Evolutionary conservation across 2,797 vertebrate species (phyloP).

Genomic region (Eupleurogrammus muticus): DNA sequence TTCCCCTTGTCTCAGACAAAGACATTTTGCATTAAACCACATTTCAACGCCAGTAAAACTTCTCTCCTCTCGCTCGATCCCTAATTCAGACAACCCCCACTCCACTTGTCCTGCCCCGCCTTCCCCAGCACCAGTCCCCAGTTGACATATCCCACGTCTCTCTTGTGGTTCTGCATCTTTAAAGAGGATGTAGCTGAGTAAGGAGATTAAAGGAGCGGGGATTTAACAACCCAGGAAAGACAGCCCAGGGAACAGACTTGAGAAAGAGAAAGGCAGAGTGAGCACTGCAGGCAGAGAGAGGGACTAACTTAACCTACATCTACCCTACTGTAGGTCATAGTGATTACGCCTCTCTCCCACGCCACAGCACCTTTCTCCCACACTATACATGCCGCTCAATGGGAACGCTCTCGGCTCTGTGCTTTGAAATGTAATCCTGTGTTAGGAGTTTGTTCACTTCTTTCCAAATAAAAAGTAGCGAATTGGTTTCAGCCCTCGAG

Average conservation of each 20-base stretch:
- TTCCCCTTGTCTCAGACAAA: background rate
- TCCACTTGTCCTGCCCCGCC: conserved; percentile 57
- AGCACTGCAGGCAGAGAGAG: conserved; percentile 61
- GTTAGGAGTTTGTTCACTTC: conserved; percentile 67
- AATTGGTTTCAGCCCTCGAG: conserved; percentile 67
- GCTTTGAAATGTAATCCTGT: conserved; percentile 76
- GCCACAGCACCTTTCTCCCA: conserved; percentile 71
- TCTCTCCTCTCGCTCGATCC: background rate
- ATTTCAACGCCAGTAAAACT: conserved; percentile 1
- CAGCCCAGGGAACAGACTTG: conserved; percentile 74
- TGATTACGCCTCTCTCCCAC: conserved; percentile 77
- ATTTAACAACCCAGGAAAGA: conserved; percentile 85
- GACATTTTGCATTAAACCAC: background rate
- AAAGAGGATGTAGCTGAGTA: conserved; percentile 88
- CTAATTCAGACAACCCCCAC: conserved; percentile 19
- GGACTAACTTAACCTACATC: conserved; percentile 80
- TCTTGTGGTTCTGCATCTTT: conserved; percentile 85
- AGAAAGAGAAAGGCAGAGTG: conserved; percentile 69
- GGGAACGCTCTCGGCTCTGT: conserved; percentile 61
- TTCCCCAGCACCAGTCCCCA: conserved; percentile 45
- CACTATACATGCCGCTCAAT: conserved; percentile 52
- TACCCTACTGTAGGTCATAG: conserved; percentile 75
- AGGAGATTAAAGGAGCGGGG: conserved; percentile 87
- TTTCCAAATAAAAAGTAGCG: conserved; percentile 67
- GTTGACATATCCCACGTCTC: conserved; percentile 69